Evolutionary conservation across 2,797 vertebrate species (phyloP).

Genomic region (Macroramphosus scolopax): DNA sequence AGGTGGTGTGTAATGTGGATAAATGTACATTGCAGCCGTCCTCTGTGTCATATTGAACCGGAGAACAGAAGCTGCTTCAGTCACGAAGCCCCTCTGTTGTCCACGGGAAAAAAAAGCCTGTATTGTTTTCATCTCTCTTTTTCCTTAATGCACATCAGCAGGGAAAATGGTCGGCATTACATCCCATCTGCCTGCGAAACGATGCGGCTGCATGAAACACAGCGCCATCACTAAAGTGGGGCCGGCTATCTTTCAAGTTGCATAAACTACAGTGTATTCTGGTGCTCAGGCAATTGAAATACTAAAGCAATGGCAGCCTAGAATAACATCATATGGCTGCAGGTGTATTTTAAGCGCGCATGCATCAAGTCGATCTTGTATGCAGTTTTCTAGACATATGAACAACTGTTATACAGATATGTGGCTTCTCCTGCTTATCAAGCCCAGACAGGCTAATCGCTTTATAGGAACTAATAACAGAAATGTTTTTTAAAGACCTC

Average conservation of each 20-base stretch:
- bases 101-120: constrained; percentile 36
- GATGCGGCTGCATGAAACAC: constrained; percentile 31
- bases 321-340: background rate
- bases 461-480: too few relatives aligned
- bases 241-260: constrained; percentile 42
- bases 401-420: too few relatives aligned
- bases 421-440: too few relatives aligned
- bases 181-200: constrained; percentile 44
- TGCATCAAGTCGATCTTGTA: too few relatives aligned
- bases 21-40: too few relatives aligned
- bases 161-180: constrained; percentile 46
- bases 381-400: too few relatives aligned
- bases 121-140: constrained; percentile 47
- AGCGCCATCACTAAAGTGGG: constrained; percentile 25
- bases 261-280: constrained; percentile 11
- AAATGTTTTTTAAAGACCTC: background rate
- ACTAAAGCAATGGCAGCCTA: constrained; percentile 8
- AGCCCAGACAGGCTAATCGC: too few relatives aligned
- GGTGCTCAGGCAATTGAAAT: constrained; percentile 14
- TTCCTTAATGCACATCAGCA: constrained; percentile 40
- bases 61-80: constrained; percentile 35
- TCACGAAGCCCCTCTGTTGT: constrained; percentile 20
- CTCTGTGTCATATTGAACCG: constrained; percentile 43
- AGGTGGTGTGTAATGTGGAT: constrained; percentile 23
- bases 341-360: background rate